Evolutionary conservation across 2,888 invertebrate species (phyloP).

Genomic region (Orthosia gracilis): DNA sequence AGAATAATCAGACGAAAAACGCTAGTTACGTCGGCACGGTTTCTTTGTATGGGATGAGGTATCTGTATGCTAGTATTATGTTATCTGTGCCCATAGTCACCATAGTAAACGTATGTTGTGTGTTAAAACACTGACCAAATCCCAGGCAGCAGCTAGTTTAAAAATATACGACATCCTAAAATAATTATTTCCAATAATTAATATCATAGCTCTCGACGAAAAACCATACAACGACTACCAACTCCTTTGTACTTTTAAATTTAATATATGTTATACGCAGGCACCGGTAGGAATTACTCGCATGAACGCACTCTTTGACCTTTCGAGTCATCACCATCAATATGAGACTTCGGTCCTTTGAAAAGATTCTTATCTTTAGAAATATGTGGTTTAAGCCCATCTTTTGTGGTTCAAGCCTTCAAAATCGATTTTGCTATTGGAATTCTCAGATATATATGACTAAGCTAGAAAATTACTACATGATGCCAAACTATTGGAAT

Average conservation of each 20-base stretch:
- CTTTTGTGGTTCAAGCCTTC: not conserved
- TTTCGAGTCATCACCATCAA: slow-evolving; percentile 12
- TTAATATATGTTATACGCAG: not conserved
- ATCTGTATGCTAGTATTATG: too few species aligned
- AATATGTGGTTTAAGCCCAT: slow-evolving; percentile 23
- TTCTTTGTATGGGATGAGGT: too few species aligned
- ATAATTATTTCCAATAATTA: too few species aligned
- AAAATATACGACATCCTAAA: too few species aligned
- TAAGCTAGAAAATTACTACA: slow-evolving; percentile 65
- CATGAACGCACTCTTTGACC: slow-evolving; percentile 21
- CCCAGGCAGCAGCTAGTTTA: too few species aligned
- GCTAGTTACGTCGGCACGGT: too few species aligned
- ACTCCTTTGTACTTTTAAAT: not conserved
- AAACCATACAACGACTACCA: not conserved
- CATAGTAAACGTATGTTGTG: too few species aligned
- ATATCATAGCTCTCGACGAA: too few species aligned
- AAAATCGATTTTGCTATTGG: slow-evolving; percentile 9
- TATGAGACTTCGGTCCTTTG: not conserved
- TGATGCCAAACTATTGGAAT: slow-evolving; percentile 64
- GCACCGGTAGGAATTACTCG: slow-evolving; percentile 16
- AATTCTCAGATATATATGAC: slow-evolving; percentile 51
- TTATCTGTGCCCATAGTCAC: too few species aligned
- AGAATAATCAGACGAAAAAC: too few species aligned
- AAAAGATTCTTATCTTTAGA: slow-evolving; percentile 18
- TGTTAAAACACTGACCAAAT: too few species aligned